These are phyloP conservation scores for Chironex yamaguchii DNA, from an alignment of 30 jellyfish, hydroid and myxozoan species.

Conservation along the genomic window DNA sequence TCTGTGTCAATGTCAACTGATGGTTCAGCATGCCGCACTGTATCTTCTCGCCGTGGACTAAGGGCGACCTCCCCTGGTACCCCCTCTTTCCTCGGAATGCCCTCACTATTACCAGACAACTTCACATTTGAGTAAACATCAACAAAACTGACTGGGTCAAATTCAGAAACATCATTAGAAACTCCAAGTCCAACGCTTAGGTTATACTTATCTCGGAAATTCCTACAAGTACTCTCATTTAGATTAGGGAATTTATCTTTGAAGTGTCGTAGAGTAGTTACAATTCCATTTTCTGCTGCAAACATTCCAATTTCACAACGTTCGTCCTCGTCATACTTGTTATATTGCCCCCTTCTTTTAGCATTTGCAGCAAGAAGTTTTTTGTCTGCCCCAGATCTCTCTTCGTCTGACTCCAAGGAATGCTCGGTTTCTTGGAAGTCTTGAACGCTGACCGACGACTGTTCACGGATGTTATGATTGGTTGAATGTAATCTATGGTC, in stretches of 20 bases:
- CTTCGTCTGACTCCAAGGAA: neutral
- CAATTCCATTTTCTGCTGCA: conserved; percentile 59
- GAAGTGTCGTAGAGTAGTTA: conserved; percentile 28
- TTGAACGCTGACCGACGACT: neutral
- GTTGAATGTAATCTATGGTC: no score
- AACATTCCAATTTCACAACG: conserved; percentile 60
- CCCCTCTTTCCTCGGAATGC: neutral
- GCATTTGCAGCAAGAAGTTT: neutral
- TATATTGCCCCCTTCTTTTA: neutral
- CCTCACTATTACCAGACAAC: neutral
- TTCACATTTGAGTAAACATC: neutral
- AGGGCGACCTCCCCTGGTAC: no score
- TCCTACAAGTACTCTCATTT: conserved; percentile 66
- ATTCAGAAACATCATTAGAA: neutral
- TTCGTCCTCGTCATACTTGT: conserved; percentile 12
- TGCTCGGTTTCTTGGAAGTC: neutral
- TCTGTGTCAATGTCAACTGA: neutral
- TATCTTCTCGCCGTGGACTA: neutral
- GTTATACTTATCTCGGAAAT: conserved; percentile 10
- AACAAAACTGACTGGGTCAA: neutral
- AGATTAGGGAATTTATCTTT: conserved; percentile 46
- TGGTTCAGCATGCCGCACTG: neutral
- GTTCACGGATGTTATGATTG: neutral
- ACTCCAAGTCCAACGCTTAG: neutral
- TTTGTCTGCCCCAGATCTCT: neutral